Conservation (phyloP, 2,113 vertebrate species). For the Melozone crissalis region DNA sequence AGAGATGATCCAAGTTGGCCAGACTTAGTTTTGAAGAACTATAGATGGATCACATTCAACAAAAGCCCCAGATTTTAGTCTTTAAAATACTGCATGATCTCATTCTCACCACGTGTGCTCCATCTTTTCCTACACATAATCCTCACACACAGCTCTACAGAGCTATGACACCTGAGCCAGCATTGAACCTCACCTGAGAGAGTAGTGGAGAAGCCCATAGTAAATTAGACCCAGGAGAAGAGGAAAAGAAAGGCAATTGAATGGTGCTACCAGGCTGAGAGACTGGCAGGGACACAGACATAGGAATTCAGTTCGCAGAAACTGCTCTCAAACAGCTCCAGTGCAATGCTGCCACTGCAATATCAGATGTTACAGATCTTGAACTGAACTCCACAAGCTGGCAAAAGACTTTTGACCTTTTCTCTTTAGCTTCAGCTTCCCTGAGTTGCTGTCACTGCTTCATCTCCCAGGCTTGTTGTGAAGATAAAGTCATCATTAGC, state of each 20-base stretch:
- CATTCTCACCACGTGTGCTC: background rate
- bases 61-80: background rate
- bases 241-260: background rate
- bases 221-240: background rate
- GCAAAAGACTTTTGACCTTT: conserved; percentile 8
- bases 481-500: background rate
- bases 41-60: background rate
- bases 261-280: background rate
- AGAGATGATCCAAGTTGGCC: background rate
- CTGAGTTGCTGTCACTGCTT: background rate
- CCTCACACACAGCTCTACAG: accelerated
- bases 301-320: background rate
- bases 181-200: background rate
- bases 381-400: background rate
- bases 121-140: background rate
- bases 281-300: background rate
- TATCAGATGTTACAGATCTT: background rate
- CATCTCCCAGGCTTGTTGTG: background rate
- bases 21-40: background rate
- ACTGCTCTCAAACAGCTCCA: background rate
- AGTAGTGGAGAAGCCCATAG: background rate
- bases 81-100: background rate
- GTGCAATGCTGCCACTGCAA: background rate
- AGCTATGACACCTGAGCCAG: background rate
- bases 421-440: background rate